Evolutionary conservation across 2,888 invertebrate species (phyloP).

Genomic region (Euproctis similis): DNA sequence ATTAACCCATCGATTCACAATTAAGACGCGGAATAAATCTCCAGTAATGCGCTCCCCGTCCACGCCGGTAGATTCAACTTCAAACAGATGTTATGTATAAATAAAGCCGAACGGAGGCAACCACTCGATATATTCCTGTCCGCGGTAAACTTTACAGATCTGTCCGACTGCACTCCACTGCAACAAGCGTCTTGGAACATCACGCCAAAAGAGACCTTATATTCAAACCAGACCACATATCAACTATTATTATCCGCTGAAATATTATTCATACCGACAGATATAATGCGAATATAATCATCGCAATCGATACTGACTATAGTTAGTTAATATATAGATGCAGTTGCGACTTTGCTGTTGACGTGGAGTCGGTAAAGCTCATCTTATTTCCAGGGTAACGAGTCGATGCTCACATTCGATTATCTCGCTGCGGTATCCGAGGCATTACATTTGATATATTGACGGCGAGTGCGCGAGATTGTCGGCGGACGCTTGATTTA

Average conservation of each 20-base stretch:
- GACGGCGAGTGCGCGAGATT: conserved; percentile 70
- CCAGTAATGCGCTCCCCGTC: conserved; percentile 72
- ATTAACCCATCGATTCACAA: conserved; percentile 77
- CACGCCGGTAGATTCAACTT: conserved; percentile 73
- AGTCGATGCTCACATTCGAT: conserved; percentile 75
- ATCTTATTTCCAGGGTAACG: conserved; percentile 73
- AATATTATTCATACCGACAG: conserved; percentile 15
- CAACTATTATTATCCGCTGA: conserved; percentile 17
- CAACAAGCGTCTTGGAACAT: conserved; percentile 39
- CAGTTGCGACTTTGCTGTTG: conserved; percentile 42
- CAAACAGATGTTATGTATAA: conserved; percentile 76
- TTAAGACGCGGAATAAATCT: conserved; percentile 76
- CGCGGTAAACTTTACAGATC: conserved; percentile 75
- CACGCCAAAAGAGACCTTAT: conserved; percentile 49
- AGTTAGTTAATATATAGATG: conserved; percentile 25
- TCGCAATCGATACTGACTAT: conserved; percentile 33
- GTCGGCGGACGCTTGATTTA: conserved; percentile 71
- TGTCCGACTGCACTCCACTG: conserved; percentile 51
- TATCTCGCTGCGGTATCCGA: conserved; percentile 74
- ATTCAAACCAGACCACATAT: too few relatives aligned
- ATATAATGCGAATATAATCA: conserved; percentile 16
- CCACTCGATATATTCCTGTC: conserved; percentile 75
- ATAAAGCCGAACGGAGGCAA: conserved; percentile 75
- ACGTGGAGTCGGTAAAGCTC: conserved; percentile 52
- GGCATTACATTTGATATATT: conserved; percentile 75